A percentile compares a stretch with the other conserved stretches of the same genome.
Evolutionary conservation across 2,888 invertebrate species (phyloP).

Genomic region (Sepioteuthis lessoniana): DNA sequence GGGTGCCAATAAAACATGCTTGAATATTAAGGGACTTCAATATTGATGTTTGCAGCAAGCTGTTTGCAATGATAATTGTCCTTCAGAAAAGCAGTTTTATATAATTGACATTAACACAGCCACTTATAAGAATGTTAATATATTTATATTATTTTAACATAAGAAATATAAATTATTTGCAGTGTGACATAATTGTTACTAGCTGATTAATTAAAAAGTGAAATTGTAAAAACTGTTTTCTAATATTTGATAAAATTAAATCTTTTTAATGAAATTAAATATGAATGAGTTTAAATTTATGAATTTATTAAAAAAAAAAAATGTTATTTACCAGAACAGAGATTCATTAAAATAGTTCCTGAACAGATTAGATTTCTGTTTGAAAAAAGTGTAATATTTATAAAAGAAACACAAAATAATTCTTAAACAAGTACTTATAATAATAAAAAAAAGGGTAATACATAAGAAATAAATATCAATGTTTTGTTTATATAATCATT

Average conservation of each 20-base stretch:
- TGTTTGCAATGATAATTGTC: neutral
- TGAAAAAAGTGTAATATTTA: neutral
- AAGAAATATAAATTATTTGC: neutral
- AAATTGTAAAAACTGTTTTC: neutral
- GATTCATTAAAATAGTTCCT: conserved; percentile 4
- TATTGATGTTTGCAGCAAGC: neutral
- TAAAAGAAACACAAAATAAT: neutral
- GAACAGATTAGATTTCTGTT: neutral
- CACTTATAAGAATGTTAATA: no score
- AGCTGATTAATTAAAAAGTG: neutral
- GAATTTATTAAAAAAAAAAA: neutral
- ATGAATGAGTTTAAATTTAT: neutral
- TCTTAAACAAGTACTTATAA: neutral
- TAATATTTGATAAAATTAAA: neutral
- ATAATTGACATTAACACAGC: neutral
- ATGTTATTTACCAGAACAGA: neutral
- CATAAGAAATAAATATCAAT: no score
- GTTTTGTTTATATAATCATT: no score
- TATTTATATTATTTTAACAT: neutral
- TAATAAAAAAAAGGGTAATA: neutral
- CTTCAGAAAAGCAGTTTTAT: neutral
- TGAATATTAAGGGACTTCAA: neutral
- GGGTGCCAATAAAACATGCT: neutral
- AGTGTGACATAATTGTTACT: neutral
- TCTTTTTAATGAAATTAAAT: neutral